Percentiles rank a stretch among this genome's conserved stretches.
These are phyloP conservation scores for Tricholauxania praeusta DNA, from an alignment of 2,888 invertebrate genomes.

Conservation along the genomic window DNA sequence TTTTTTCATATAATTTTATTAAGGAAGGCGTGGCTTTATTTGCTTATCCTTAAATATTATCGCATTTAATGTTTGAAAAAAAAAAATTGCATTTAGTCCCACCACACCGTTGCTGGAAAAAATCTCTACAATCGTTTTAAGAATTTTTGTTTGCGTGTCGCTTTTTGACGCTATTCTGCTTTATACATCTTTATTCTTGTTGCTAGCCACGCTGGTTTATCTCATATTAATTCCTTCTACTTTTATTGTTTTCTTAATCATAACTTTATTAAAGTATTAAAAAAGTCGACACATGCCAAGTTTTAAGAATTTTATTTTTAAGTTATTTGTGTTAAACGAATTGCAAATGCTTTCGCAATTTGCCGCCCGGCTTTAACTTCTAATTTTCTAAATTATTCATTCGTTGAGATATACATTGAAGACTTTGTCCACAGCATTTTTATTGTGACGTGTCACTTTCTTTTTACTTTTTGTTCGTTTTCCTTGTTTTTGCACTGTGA, in stretches of 20 bases:
- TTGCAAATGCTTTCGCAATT: no score
- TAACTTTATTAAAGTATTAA: no score
- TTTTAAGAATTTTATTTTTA: no score
- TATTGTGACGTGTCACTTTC: constrained; percentile 54
- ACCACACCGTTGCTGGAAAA: background rate
- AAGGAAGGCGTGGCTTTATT: background rate
- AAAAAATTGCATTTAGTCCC: background rate
- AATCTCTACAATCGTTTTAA: constrained; percentile 1
- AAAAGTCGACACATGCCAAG: no score
- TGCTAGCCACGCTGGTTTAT: constrained; percentile 10
- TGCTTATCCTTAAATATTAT: background rate
- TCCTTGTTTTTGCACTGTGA: background rate
- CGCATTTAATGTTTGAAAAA: background rate
- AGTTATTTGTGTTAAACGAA: no score
- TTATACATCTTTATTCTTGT: constrained; percentile 26
- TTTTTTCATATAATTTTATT: constrained; percentile 3
- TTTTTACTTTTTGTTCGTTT: constrained; percentile 22
- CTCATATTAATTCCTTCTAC: no score
- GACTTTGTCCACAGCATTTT: constrained; percentile 1
- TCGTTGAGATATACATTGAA: constrained; percentile 13
- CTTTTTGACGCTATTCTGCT: constrained; percentile 33
- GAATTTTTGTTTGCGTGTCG: constrained; percentile 48
- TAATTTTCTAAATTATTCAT: background rate
- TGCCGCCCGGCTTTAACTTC: no score
- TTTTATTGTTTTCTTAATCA: no score